Evolutionary conservation across 1,140 invertebrate species (phyloP).

Genomic region (Calliopsis andreniformis): DNA sequence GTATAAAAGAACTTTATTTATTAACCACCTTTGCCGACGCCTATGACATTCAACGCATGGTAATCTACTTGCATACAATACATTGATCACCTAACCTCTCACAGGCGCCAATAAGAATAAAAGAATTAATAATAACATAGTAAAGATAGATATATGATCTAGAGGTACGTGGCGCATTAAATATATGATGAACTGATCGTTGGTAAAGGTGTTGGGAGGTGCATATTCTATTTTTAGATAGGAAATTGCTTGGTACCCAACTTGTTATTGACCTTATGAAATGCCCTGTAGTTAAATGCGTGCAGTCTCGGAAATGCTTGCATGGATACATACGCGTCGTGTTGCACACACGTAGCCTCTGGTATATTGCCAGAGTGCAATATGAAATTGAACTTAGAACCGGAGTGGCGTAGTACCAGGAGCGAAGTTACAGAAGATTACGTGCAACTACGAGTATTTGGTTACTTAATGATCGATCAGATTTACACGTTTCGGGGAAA

Average conservation of each 20-base stretch:
- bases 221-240: background rate
- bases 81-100: no score
- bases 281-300: background rate
- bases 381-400: conserved; percentile 55
- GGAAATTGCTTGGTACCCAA: conserved; percentile 1
- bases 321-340: background rate
- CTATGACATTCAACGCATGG: no score
- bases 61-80: no score
- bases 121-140: no score
- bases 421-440: conserved; percentile 56
- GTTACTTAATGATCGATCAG: conserved; percentile 61
- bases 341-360: background rate
- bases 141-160: no score
- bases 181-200: background rate
- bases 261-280: background rate
- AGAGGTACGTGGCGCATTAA: no score
- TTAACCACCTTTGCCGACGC: no score
- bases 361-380: conserved; percentile 33
- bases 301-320: background rate
- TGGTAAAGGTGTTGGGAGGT: background rate
- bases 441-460: conserved; percentile 43
- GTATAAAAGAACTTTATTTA: no score
- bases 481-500: conserved; percentile 26
- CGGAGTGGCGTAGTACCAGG: conserved; percentile 57
- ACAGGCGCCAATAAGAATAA: no score